phyloP scores from a whole-genome alignment of 30 jellyfish, hydroid and myxozoan genomes.

The Pseudorhiza aurosa region DNA sequence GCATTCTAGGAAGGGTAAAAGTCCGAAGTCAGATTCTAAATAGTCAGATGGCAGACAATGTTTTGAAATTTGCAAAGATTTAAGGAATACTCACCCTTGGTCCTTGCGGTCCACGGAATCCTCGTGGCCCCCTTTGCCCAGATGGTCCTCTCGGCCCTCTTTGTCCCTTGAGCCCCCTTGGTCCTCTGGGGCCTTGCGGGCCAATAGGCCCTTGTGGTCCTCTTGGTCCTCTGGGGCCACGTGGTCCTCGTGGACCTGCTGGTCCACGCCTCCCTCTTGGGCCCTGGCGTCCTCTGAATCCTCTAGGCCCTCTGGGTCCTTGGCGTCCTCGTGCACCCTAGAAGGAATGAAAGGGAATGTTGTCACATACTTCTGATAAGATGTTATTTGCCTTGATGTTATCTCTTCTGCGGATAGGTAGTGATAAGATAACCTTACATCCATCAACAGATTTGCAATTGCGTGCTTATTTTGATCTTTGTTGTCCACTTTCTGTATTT shows the following conservation, averaged over 20 bases:
- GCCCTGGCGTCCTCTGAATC: slow-evolving; percentile 7
- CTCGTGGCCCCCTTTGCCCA: slow-evolving; percentile 45
- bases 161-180: slow-evolving; percentile 12
- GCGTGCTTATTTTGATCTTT: slow-evolving; percentile 20
- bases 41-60: too few species aligned
- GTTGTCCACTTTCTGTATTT: slow-evolving; percentile 5
- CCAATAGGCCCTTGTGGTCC: slow-evolving; percentile 20
- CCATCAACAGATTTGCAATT: not conserved
- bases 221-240: not conserved
- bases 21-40: too few species aligned
- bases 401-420: too few species aligned
- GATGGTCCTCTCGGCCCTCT: slow-evolving; percentile 36
- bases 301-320: slow-evolving; percentile 27
- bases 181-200: slow-evolving; percentile 32
- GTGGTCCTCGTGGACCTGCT: not conserved
- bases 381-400: too few species aligned
- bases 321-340: slow-evolving; percentile 9
- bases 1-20: too few species aligned
- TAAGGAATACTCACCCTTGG: slow-evolving; percentile 4
- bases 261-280: slow-evolving; percentile 12
- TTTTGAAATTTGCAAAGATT: too few species aligned
- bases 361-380: not conserved
- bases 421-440: too few species aligned
- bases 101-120: slow-evolving; percentile 49
- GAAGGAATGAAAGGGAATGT: not conserved